Base-by-base conservation (phyloP, 2,888 invertebrate species). In the Drosophila emarginata region DNA sequence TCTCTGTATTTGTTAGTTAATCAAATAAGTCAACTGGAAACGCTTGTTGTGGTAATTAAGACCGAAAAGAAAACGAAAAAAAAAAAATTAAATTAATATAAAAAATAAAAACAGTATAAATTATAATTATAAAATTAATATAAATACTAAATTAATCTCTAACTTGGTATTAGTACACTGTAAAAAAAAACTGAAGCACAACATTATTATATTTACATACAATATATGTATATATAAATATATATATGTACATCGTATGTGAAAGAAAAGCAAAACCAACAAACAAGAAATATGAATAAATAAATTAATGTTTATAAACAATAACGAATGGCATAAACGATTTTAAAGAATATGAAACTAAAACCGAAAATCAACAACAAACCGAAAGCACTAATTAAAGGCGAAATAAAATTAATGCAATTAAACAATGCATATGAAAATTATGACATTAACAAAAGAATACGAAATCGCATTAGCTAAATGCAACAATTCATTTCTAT, bases 11-110 rank as follows among this genome's bases (percentile, higher is more conserved):
- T 83, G 82, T 83, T 83, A 87, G 84, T 83, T 84, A 80, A 77
- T 87, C 75, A 84, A 83, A 81, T 87, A 87, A 87, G 82, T 84
- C 87, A 83, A 83, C 82, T 83, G 82, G 85, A 85, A 87, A 82
- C 87, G 84, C 84, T 84, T 84, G 84, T 84, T 84, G 86, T 87
- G 86, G 87, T 84, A 87, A 79, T 87, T 84, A 87, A 87, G 77
- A 64, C 61, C 73, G 58, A 52, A 67, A 64, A 62, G 56, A 50
- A 61, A 45, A 45, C 45, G 37, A 58, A 61, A 51, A 59, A 67
- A 66, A 26, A 26, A 26, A 26, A 26, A 67, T 66, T 28, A 64
- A 54, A 51, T 66, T 50, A 53, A 52, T 52, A 60, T 56, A 64
- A 64, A 51, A 26, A 39, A 53, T 2, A 67, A 57, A 62, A 54